A percentile compares a stretch with the other conserved stretches of the same genome.
These are phyloP conservation scores for Eledone cirrhosa DNA, from an alignment of 2,888 invertebrate genomes.

Conservation along the genomic window DNA sequence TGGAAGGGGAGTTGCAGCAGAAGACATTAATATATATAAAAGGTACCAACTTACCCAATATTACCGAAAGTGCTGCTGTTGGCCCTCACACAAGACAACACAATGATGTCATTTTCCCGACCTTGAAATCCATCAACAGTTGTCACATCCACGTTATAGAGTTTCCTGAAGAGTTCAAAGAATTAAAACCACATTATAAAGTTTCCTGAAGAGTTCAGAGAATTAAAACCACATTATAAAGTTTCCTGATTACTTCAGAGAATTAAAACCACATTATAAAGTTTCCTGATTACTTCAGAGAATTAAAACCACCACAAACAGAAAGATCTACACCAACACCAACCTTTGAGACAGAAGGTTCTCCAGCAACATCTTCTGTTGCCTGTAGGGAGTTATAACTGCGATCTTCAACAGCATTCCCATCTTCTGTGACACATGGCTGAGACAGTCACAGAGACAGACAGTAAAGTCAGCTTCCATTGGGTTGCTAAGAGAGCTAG, in stretches of 20 bases:
- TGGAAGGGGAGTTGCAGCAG: background rate
- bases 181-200: too few species aligned
- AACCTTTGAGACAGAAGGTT: constrained; percentile 45
- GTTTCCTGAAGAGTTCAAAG: too few species aligned
- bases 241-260: too few species aligned
- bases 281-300: too few species aligned
- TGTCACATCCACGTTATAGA: constrained; percentile 48
- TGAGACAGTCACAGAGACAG: constrained; percentile 70
- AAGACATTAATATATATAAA: background rate
- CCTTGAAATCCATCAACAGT: constrained; percentile 80
- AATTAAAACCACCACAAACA: background rate
- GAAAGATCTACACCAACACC: background rate
- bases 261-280: too few species aligned
- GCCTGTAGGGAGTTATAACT: constrained; percentile 78
- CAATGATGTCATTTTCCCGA: constrained; percentile 84
- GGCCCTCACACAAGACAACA: constrained; percentile 85
- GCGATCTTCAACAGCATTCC: constrained; percentile 71
- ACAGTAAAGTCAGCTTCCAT: constrained; percentile 74
- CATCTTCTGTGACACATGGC: constrained; percentile 44
- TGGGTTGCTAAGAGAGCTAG: constrained; percentile 64
- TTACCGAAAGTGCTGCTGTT: constrained; percentile 67
- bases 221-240: too few species aligned
- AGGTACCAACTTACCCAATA: constrained; percentile 71
- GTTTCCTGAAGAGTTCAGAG: too few species aligned
- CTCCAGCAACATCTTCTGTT: constrained; percentile 69